These are phyloP conservation scores for Ceyx margarethae DNA, from an alignment of 2,113 vertebrate genomes.

Conservation along the genomic window DNA sequence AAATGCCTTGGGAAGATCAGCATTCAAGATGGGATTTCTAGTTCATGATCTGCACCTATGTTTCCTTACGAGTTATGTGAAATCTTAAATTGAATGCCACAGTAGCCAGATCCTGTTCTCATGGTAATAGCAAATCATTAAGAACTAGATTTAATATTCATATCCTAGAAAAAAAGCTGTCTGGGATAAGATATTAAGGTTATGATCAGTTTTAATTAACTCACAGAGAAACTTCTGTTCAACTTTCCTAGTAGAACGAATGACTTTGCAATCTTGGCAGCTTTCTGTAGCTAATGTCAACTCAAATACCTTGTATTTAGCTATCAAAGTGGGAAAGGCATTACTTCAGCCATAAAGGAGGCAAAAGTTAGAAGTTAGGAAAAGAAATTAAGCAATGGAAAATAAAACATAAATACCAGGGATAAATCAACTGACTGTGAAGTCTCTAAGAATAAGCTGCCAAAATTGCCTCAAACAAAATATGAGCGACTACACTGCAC, in stretches of 20 bases:
- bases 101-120: neutral
- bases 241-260: neutral
- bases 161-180: neutral
- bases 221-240: neutral
- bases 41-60: neutral
- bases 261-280: neutral
- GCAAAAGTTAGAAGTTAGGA: neutral
- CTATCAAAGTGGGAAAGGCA: neutral
- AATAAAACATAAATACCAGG: neutral
- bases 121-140: neutral
- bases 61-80: neutral
- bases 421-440: neutral
- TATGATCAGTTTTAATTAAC: neutral
- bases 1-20: neutral
- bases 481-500: neutral
- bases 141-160: neutral
- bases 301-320: neutral
- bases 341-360: neutral
- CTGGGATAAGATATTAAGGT: neutral
- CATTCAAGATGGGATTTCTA: neutral
- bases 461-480: neutral
- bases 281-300: neutral
- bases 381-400: neutral
- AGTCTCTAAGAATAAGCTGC: neutral
- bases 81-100: neutral